These are phyloP conservation scores for Synergus gifuensis DNA, from an alignment of 2,888 invertebrate genomes.

Conservation along the genomic window DNA sequence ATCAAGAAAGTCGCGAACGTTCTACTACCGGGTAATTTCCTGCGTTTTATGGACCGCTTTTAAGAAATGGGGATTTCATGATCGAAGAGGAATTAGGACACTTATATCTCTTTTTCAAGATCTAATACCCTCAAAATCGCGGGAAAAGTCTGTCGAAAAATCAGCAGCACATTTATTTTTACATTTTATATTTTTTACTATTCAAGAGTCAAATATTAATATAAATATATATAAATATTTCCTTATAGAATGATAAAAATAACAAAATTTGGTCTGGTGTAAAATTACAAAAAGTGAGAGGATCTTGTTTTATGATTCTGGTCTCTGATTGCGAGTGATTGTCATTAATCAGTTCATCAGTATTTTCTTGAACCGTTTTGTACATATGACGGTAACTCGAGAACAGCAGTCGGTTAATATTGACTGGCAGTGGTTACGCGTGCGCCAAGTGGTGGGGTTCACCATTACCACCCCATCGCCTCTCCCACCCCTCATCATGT, in stretches of 20 bases:
- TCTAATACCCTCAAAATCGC: constrained; percentile 51
- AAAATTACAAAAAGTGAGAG: too few species aligned
- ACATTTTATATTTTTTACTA: too few species aligned
- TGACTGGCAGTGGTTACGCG: constrained; percentile 75
- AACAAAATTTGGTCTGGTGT: too few species aligned
- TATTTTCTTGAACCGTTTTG: constrained; percentile 27
- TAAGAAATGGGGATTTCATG: constrained; percentile 65
- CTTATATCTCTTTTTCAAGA: constrained; percentile 52
- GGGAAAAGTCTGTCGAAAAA: not conserved
- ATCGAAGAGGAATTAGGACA: constrained; percentile 72
- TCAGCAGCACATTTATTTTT: not conserved
- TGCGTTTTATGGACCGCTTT: constrained; percentile 73
- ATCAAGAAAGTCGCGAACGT: constrained; percentile 50
- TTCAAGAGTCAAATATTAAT: too few species aligned
- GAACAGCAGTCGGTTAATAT: constrained; percentile 70
- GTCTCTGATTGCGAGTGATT: not conserved
- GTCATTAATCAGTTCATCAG: not conserved
- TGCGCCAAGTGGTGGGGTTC: constrained; percentile 67
- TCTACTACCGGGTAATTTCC: constrained; percentile 71
- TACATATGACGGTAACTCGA: constrained; percentile 46
- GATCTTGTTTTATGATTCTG: too few species aligned
- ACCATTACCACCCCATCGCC: constrained; percentile 40
- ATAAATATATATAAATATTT: too few species aligned
- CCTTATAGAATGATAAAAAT: too few species aligned
- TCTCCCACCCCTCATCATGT: not conserved